Base-by-base conservation (phyloP, 1,140 invertebrate genomes). In the Trichoplusia ni region DNA sequence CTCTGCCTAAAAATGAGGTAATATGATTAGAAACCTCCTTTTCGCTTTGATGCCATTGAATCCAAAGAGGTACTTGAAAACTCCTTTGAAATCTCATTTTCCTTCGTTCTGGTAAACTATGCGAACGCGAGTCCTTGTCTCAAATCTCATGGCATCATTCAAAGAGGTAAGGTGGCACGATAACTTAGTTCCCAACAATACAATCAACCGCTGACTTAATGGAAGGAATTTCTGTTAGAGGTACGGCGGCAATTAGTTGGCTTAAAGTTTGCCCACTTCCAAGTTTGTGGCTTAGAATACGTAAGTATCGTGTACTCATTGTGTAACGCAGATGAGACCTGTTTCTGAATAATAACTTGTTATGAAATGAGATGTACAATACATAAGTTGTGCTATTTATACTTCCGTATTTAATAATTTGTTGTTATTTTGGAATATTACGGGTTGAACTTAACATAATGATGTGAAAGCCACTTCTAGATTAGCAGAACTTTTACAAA, bases 171-270 rank as follows among this genome's bases (percentile, higher is more conserved):
- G n/a, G 7, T 21, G 9, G 19, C 29, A 31, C 37, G 37, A 42
- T 59, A 44, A 59, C 33, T 54, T 40, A 54, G 51, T 59, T 59
- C 16, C 13, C 5, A 59, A 59, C 54, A 59, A 60, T 35, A 47
- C 27, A 16, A 60, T 60, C 42, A 47, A 47, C 42, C 33, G 37
- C 56, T 6, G 25, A 35, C 42, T 47, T 60, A 46, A 35, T 46
- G 56, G 27, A 25, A 46, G 40, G 42, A 47, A 60, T 60, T 46
- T 60, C 40, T 31, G 27, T 18, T 23, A 33, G 38, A 60, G 42
- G 27, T 60, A 47, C 42, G 56, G 2, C 29, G 38, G 40, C 38
- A 59, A 59, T 60, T 47, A 60, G 40, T 13, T 60, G 29, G 31
- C 40, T 47, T n/a, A 19, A 60, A 60, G 11, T 60, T 60, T 47